phyloP scores from a whole-genome alignment of 1,140 invertebrate species.

The Lysiphlebus fabarum region DNA sequence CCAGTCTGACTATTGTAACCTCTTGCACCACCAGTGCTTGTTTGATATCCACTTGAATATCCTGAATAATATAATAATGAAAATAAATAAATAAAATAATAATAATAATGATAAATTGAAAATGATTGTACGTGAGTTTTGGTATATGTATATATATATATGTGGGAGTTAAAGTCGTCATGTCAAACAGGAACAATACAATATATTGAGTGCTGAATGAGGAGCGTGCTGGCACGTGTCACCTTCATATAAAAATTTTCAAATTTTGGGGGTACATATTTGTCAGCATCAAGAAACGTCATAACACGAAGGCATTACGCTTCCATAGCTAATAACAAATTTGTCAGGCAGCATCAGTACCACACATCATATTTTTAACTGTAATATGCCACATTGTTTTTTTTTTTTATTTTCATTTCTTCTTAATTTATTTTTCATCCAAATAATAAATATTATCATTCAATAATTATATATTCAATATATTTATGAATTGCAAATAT shows the following conservation, averaged over 20 bases:
- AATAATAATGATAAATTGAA: neutral
- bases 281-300: constrained; percentile 49
- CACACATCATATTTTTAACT: no score
- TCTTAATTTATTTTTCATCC: no score
- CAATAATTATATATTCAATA: no score
- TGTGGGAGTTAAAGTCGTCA: constrained; percentile 27
- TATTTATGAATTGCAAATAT: no score
- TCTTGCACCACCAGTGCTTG: constrained; percentile 16
- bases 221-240: constrained; percentile 53
- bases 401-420: no score
- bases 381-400: no score
- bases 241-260: constrained; percentile 36
- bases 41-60: constrained; percentile 38
- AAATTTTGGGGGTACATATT: constrained; percentile 33
- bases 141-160: neutral
- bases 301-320: constrained; percentile 40
- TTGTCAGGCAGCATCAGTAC: constrained; percentile 31
- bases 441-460: no score
- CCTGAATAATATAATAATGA: constrained; percentile 30
- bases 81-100: constrained; percentile 13
- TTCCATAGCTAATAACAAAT: constrained; percentile 45
- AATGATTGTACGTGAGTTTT: constrained; percentile 6
- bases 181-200: constrained; percentile 33
- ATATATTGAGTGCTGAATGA: constrained; percentile 43
- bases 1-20: constrained; percentile 28